Conservation (phyloP, 2,113 vertebrate genomes). For the Calyptommatus sinebrachiatus region DNA sequence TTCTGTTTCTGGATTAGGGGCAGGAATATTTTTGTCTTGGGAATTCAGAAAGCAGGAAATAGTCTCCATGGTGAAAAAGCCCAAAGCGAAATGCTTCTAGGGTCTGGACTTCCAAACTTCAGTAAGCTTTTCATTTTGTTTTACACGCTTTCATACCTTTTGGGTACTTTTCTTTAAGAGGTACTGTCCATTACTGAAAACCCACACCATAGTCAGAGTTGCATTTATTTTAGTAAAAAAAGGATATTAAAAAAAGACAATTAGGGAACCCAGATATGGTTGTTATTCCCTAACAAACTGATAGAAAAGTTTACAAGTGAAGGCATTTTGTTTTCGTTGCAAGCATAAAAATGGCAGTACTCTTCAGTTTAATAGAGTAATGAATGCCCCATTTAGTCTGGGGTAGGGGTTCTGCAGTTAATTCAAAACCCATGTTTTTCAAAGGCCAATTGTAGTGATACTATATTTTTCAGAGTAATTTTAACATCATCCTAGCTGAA, state of each 20-base stretch:
- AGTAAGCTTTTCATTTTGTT: slow-evolving; percentile 5
- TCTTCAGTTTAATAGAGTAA: slow-evolving; percentile 6
- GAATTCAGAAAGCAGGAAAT: no score
- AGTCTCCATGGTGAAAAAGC: no score
- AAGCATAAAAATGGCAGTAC: slow-evolving; percentile 1
- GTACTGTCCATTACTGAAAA: not conserved
- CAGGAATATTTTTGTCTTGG: no score
- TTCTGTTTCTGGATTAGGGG: no score
- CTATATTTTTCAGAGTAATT: not conserved
- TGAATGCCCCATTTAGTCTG: not conserved
- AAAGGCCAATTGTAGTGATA: not conserved
- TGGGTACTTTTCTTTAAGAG: slow-evolving; percentile 29
- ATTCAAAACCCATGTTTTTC: slow-evolving; percentile 26
- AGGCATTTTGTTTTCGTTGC: not conserved
- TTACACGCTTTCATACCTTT: not conserved
- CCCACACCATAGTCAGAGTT: not conserved
- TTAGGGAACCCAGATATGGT: slow-evolving; percentile 14
- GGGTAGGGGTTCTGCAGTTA: slow-evolving; percentile 14
- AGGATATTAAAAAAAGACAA: slow-evolving; percentile 24
- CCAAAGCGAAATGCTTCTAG: slow-evolving; percentile 9
- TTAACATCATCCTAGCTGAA: not conserved
- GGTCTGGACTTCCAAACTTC: slow-evolving; percentile 20
- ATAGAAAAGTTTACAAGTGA: slow-evolving; percentile 33
- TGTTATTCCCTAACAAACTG: slow-evolving; percentile 16
- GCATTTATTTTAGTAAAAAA: slow-evolving; percentile 42